Evolutionary conservation across 1,140 invertebrate species (phyloP), one percentile per base, ranked within the genome.

Genomic region (Cydia amplana): DNA sequence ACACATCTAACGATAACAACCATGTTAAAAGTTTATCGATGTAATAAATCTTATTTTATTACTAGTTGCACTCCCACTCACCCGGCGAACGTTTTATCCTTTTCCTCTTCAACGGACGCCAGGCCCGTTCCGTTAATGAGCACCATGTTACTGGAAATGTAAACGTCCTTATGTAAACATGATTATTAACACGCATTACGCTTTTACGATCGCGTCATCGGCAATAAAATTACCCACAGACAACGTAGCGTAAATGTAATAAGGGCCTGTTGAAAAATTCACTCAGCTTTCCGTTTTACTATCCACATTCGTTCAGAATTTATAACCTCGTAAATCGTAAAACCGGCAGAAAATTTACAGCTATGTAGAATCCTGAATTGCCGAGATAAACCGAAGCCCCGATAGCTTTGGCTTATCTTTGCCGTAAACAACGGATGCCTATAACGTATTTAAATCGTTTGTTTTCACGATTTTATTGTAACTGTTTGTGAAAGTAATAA

Each of bases 271-370:
- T 88, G 81, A 87, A 89, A 87, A 87, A 87, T 87, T 88, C 85
- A 91, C 83, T 88, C 84, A 81, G 76, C 83, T 81, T 82, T 81
- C 80, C 82, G 79, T 86, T 89, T 89, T 89, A 87, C 85, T 85
- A 83, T 83, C 82, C 80, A 79, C 81, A 83, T 87, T 85, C 86
- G 80, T 89, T 85, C 84, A 81, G 83, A 90, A 89, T 91, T 89
- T 90, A 91, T 85, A 86, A 82, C 80, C 77, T 82, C 77, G 83
- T 90, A 88, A 87, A 88, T 90, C 83, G 86, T 84, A 80, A 40
- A 86, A 82, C 80, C 78, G 78, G 82, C 82, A 87, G 88, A 90
- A 90, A 89, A 87, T 87, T 88, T 89, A 91, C 81, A 88, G 78
- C 86, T 80, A 77, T 82, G 82, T 79, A 79, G 79, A 82, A 79